These are phyloP conservation scores for Axea sp. DNA, from an alignment of 2,888 invertebrate species.

Conservation along the genomic window DNA sequence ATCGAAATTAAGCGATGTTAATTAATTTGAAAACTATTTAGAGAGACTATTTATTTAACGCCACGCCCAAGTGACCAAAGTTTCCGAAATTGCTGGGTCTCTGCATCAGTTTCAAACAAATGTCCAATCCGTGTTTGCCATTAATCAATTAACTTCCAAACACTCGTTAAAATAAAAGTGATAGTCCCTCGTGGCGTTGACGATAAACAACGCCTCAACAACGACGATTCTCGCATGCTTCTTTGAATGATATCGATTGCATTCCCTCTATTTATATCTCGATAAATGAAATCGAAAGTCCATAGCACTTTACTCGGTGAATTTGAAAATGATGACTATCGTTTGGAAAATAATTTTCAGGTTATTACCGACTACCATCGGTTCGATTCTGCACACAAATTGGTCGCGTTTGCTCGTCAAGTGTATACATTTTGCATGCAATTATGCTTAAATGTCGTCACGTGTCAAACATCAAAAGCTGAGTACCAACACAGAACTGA, in stretches of 20 bases:
- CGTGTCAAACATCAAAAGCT: slow-evolving; percentile 51
- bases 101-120: background rate
- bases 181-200: background rate
- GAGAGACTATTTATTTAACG: no score
- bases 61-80: slow-evolving; percentile 17
- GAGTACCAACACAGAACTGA: slow-evolving; percentile 40
- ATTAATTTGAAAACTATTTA: no score
- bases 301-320: slow-evolving; percentile 30
- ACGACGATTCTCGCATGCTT: background rate
- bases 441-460: slow-evolving; percentile 31
- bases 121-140: no score
- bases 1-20: no score
- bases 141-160: background rate
- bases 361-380: background rate
- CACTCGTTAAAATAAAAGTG: background rate
- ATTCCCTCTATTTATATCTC: slow-evolving; percentile 30
- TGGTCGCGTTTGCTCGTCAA: background rate
- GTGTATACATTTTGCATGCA: slow-evolving; percentile 3
- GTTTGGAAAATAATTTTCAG: background rate
- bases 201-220: background rate
- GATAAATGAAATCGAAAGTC: slow-evolving; percentile 46
- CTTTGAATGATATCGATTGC: slow-evolving; percentile 18
- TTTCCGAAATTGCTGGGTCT: background rate
- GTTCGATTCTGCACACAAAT: background rate
- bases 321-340: no score